Conservation (phyloP, 2,797 vertebrate species). For the Siniperca undulata region DNA sequence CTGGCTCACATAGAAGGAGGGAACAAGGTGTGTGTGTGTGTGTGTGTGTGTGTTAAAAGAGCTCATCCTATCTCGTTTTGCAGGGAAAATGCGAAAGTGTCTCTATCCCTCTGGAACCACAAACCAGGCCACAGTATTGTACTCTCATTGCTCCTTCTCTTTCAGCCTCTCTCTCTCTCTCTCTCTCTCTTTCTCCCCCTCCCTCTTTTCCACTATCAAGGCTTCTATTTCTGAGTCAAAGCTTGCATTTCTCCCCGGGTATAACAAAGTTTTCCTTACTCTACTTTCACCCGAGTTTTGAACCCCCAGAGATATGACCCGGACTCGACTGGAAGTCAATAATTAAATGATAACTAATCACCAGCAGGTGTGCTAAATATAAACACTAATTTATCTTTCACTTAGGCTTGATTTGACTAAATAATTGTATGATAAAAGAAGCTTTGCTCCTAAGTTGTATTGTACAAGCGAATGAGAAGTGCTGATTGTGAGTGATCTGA, state of each 20-base stretch:
- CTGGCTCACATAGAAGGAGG: constrained; percentile 60
- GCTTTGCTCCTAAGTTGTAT: not conserved
- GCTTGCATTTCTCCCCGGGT: constrained; percentile 47
- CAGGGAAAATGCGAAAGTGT: constrained; percentile 71
- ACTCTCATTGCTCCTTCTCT: constrained; percentile 50
- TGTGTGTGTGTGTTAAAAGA: constrained; percentile 57
- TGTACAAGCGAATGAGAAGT: not conserved
- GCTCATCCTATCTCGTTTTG: constrained; percentile 75
- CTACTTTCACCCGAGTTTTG: constrained; percentile 40
- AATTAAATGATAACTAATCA: constrained; percentile 40
- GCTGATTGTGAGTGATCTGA: not conserved
- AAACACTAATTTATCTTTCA: not conserved
- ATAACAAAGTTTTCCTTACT: constrained; percentile 56
- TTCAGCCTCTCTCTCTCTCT: constrained; percentile 21
- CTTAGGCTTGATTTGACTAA: not conserved
- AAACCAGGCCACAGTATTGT: constrained; percentile 80
- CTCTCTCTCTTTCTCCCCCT: not conserved
- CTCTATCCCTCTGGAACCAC: constrained; percentile 77
- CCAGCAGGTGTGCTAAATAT: not conserved
- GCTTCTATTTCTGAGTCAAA: constrained; percentile 71
- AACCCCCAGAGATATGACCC: constrained; percentile 37
- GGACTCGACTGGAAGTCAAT: constrained; percentile 36
- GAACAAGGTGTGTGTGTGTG: constrained; percentile 51
- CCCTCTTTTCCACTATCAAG: constrained; percentile 25
- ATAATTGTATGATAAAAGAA: not conserved